Conservation (phyloP, 2,113 vertebrate species). For the Pterocles orientalis region DNA sequence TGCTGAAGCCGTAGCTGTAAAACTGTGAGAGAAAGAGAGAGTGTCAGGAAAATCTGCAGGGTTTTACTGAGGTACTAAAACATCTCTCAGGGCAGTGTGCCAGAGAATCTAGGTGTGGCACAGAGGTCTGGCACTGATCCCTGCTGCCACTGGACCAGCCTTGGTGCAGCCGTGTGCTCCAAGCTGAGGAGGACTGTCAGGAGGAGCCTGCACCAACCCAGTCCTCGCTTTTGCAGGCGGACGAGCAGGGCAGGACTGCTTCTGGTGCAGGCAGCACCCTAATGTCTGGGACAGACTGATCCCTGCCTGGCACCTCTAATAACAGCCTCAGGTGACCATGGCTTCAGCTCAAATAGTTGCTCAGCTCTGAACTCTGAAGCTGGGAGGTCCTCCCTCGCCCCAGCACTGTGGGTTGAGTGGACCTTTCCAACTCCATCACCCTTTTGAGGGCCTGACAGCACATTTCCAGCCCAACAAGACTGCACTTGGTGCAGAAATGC, state of each 20-base stretch:
- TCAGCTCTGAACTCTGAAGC: neutral
- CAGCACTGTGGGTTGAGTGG: neutral
- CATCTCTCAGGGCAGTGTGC: neutral
- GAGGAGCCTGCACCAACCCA: neutral
- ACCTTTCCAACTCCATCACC: neutral
- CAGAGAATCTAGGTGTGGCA: neutral
- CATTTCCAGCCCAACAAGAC: neutral
- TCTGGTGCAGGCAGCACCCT: neutral
- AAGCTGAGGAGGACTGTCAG: neutral
- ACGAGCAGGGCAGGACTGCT: neutral
- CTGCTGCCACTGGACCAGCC: neutral
- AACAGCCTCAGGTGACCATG: neutral
- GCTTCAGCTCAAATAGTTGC: neutral
- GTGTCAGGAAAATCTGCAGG: conserved; percentile 13
- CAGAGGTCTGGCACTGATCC: neutral
- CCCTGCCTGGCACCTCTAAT: neutral
- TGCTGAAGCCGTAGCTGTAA: conserved; percentile 98
- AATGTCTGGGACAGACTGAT: neutral
- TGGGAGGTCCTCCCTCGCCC: neutral
- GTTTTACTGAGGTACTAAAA: neutral
- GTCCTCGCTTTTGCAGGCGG: neutral
- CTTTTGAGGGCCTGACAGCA: neutral
- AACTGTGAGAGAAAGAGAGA: conserved; percentile 81
- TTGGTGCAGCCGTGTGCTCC: neutral
- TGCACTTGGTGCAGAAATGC: neutral